Evolutionary conservation across 2,888 invertebrate species (phyloP), one percentile per base, ranked within the genome.

Genomic region (Acanthosoma haemorrhoidale): DNA sequence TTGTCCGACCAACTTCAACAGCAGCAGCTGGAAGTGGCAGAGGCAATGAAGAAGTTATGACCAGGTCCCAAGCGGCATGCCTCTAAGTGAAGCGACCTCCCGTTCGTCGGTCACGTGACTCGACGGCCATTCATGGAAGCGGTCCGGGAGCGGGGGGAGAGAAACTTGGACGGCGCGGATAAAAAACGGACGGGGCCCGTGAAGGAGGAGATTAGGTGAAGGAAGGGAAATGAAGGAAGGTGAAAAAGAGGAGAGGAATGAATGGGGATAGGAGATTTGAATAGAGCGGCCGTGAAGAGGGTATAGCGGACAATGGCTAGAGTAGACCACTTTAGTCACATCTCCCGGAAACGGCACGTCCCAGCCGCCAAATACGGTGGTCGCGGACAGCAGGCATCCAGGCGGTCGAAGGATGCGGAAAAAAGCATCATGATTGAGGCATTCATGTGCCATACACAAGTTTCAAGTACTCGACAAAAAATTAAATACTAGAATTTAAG

Each of bases 41-140:
- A 25, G n/a, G n/a, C n/a, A n/a, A 29, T 51, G 25, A 51, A 51
- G 29, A 51, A 51, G 51, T 25, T 13, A 51, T n/a, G 51, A 25
- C 32, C 5, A 4, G 32, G n/a, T 25, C 25, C n/a, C n/a, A n/a
- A n/a, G n/a, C n/a, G n/a, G n/a, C n/a, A n/a, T n/a, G n/a, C n/a
- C n/a, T n/a, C n/a, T n/a, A n/a, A n/a, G n/a, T n/a, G n/a, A n/a
- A 25, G 18, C 29, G 51, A 51, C 51, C 51, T 51, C 51, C 51
- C 51, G 51, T 51, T 51, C 18, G 39, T 21, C 25, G 34, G 64
- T 31, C 64, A 39, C 64, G 64, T 64, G 61, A 61, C 61, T 31
- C 32, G 61, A 13, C 61, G 36, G 38, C 64, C 64, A 64, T 64
- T 64, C 64, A 64, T 64, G 64, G 9, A 57, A 5, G 8, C 41